A percentile compares a stretch with the other conserved stretches of the same genome.
Conservation (phyloP, 2,113 vertebrate genomes). For the Podarcis raffonei region DNA sequence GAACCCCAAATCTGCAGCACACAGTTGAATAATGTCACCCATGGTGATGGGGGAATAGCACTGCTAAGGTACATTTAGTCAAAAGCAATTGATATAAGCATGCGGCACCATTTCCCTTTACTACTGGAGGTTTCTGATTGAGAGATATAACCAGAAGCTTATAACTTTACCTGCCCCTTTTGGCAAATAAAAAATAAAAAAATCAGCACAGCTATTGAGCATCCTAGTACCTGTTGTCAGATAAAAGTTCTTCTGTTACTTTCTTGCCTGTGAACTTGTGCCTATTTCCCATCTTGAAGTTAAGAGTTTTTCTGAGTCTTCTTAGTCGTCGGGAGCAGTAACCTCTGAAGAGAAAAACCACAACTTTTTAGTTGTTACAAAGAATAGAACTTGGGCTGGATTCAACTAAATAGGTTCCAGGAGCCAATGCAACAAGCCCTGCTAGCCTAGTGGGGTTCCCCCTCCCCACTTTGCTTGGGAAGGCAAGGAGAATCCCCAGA, state of each 20-base stretch:
- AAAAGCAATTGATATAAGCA: background rate
- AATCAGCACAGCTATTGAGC: background rate
- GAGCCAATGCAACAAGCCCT: no score
- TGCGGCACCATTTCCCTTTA: background rate
- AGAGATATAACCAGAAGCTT: background rate
- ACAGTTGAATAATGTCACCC: background rate
- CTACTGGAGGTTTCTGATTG: background rate
- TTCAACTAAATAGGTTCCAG: no score
- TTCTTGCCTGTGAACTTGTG: constrained; percentile 98
- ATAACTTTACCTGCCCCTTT: background rate
- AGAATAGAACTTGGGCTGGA: background rate
- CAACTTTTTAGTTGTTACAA: constrained; percentile 6
- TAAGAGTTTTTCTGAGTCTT: constrained; percentile 93
- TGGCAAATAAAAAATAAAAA: no score
- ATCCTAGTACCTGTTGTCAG: constrained; percentile 86
- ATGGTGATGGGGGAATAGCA: background rate
- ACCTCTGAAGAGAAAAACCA: constrained; percentile 76
- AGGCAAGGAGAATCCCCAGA: no score
- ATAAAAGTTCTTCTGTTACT: constrained; percentile 91
- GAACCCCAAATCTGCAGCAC: background rate
- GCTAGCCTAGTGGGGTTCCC: no score
- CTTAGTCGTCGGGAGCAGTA: constrained; percentile 95
- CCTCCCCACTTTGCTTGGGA: no score
- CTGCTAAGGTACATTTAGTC: background rate
- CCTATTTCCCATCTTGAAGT: constrained; percentile 97